Percentiles rank a stretch among this genome's conserved stretches.
These are phyloP conservation scores for Sphaerophoria taeniata DNA, from an alignment of 2,888 invertebrate species.

Conservation along the genomic window DNA sequence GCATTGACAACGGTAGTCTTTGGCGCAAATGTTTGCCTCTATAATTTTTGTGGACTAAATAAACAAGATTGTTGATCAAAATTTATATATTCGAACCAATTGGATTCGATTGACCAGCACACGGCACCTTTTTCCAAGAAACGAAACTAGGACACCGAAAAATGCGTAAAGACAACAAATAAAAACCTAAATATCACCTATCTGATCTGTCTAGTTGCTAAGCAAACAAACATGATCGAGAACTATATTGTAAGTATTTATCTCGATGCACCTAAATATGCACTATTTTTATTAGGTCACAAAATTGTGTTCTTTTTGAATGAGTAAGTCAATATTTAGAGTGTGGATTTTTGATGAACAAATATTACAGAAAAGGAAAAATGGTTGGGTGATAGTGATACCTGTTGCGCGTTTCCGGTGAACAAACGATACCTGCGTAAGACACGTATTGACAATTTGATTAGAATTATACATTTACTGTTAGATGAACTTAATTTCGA, in stretches of 20 bases:
- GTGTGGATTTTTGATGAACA: not conserved
- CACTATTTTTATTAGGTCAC: slow-evolving; percentile 35
- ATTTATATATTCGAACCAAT: slow-evolving; percentile 2
- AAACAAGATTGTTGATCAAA: slow-evolving; percentile 43
- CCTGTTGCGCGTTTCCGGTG: too few species aligned
- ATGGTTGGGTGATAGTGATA: too few species aligned
- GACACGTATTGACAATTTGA: too few species aligned
- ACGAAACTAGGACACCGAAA: slow-evolving; percentile 33
- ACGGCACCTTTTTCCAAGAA: slow-evolving; percentile 45
- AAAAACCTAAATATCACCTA: not conserved
- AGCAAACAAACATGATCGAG: not conserved
- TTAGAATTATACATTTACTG: too few species aligned
- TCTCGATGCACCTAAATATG: slow-evolving; percentile 19
- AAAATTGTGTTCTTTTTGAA: slow-evolving; percentile 1
- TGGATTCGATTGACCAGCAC: slow-evolving; percentile 12
- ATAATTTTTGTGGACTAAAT: slow-evolving; percentile 19
- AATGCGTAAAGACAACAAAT: not conserved
- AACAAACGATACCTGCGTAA: too few species aligned
- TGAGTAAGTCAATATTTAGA: slow-evolving; percentile 2
- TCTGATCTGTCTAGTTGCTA: not conserved
- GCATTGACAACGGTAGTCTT: not conserved
- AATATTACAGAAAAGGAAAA: not conserved
- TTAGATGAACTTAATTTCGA: too few species aligned
- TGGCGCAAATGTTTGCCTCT: slow-evolving; percentile 14
- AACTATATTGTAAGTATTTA: too few species aligned